Base-by-base conservation (phyloP, 2,113 vertebrate genomes). In the Loxodonta africana region DNA sequence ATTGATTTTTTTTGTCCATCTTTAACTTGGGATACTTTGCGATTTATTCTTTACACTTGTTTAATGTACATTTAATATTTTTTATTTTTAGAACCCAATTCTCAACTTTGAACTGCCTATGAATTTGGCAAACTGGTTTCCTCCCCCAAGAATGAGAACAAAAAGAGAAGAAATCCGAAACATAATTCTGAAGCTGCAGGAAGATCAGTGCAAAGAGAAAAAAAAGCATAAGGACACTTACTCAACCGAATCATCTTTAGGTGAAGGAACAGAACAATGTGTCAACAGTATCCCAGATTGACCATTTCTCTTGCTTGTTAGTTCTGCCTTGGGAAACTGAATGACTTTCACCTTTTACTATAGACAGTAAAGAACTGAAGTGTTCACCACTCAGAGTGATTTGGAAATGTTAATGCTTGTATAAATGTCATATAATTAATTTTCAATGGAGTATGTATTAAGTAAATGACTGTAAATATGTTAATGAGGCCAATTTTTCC, bases 111-210 rank as follows among this genome's bases (percentile, higher is more conserved):
- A 99, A 69, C 98, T 99, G 83, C 99, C 99, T 20, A 98, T 99
- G 98, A 99, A 99, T 97, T 98, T 99, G 98, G 98, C 98, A 60
- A 99, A 99, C 62, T 99, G 99, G 99, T 99, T 99, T 98, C 99
- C 99, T 67, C 99, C 99, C 94, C 99, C 99, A 96, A 98, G 99
- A 97, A 99, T 99, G 99, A 99, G 99, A 99, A 99, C 99, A 74
- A 99, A 99, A 98, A 99, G 99, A 53, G 99, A 99, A 97, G 99
- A 99, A 98, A 99, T 99, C 96, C 97, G 98, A 92, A 99, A 99
- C 51, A 99, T 99, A 91, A 99, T 99, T 97, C 98, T 99, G 78
- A 99, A 98, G 93, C 98, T 99, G 60, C 99, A 99, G 95, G 98
- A 98, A 94, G 98, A 99, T 74, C 99, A 99, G 97, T 99, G 98